phyloP scores from a whole-genome alignment of 2,797 vertebrate genomes.

The Acanthurus tractus region DNA sequence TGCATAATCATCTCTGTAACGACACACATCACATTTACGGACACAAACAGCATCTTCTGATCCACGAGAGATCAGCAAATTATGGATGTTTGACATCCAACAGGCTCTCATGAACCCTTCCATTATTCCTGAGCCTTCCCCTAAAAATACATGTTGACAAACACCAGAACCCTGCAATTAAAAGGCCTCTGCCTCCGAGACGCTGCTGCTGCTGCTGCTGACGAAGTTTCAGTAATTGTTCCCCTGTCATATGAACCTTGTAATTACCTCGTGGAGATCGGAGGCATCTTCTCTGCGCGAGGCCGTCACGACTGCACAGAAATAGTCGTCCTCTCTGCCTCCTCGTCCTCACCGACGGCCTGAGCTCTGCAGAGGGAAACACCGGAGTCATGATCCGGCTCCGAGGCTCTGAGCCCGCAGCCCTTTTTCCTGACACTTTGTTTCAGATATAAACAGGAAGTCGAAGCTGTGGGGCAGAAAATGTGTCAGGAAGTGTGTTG shows the following conservation, averaged over 20 bases:
- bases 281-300: slow-evolving; percentile 38
- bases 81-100: slow-evolving; percentile 23
- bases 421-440: slow-evolving; percentile 54
- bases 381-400: slow-evolving; percentile 12
- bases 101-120: slow-evolving; percentile 30
- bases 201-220: slow-evolving; percentile 53
- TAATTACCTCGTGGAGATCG: slow-evolving; percentile 67
- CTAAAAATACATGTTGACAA: slow-evolving; percentile 76
- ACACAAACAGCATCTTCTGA: slow-evolving; percentile 1
- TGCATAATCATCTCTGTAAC: slow-evolving; percentile 5
- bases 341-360: slow-evolving; percentile 15
- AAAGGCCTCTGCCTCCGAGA: slow-evolving; percentile 48
- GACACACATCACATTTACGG: not conserved
- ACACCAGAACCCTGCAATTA: slow-evolving; percentile 74
- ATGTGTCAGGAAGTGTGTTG: slow-evolving; percentile 43
- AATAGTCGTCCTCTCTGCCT: slow-evolving; percentile 48
- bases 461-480: slow-evolving; percentile 40
- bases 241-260: slow-evolving; percentile 59
- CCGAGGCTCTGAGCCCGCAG: not conserved
- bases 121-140: slow-evolving; percentile 55
- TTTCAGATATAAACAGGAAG: slow-evolving; percentile 71
- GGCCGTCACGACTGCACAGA: slow-evolving; percentile 24
- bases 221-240: slow-evolving; percentile 60
- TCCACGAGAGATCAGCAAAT: not conserved
- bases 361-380: slow-evolving; percentile 41